Percentiles rank a stretch among this genome's conserved stretches.
phyloP scores from a whole-genome alignment of 2,113 vertebrate species.

The Trochalopteron elliotii region DNA sequence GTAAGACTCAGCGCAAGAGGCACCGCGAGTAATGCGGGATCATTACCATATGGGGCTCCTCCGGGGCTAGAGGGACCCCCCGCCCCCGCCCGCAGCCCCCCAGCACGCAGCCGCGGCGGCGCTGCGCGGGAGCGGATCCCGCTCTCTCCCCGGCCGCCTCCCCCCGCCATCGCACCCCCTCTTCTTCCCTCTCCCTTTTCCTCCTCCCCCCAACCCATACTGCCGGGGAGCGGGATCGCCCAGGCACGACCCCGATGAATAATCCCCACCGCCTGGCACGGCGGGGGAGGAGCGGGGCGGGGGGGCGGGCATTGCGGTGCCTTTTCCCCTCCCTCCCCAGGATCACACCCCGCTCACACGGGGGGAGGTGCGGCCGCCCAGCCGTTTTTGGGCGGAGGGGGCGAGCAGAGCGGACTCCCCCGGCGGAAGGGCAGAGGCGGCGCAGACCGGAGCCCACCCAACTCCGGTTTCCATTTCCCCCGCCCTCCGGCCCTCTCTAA shows the following conservation, averaged over 20 bases:
- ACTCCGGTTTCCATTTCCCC: neutral
- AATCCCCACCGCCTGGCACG: too few relatives aligned
- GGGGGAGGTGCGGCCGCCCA: neutral
- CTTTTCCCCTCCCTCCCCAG: too few relatives aligned
- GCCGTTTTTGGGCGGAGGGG: conserved; percentile 2
- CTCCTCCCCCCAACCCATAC: neutral
- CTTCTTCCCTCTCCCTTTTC: neutral
- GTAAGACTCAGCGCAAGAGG: neutral
- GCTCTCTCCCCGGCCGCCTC: neutral
- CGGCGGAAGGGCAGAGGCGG: conserved; percentile 36
- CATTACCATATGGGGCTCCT: conserved; percentile 33
- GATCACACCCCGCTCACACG: neutral
- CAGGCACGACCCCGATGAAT: too few relatives aligned
- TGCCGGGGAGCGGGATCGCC: too few relatives aligned
- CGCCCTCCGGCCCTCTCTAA: neutral
- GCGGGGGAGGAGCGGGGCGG: too few relatives aligned
- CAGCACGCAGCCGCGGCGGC: neutral
- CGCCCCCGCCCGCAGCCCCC: conserved; percentile 15
- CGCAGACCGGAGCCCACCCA: neutral
- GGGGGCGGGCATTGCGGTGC: neutral
- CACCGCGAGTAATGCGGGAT: neutral
- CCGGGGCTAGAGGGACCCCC: neutral
- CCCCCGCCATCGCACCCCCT: neutral
- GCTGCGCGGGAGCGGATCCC: neutral
- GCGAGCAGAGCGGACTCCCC: neutral